phyloP scores from a whole-genome alignment of 2,888 invertebrate species.

The Ormyrus labotus region DNA sequence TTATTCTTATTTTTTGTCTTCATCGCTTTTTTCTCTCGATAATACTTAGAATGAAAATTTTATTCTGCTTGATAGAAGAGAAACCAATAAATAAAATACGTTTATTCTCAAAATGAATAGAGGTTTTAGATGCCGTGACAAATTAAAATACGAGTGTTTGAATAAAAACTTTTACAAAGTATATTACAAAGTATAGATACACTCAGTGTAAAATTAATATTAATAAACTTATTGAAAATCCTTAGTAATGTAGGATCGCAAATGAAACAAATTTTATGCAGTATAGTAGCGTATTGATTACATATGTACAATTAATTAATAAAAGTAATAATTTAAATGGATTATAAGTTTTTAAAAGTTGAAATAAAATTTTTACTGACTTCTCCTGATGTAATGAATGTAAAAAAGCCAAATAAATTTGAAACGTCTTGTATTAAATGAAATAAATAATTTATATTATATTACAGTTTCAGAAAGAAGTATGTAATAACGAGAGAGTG shows the following conservation, averaged over 20 bases:
- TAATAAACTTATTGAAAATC: conserved; percentile 1
- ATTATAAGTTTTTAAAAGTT: conserved; percentile 3
- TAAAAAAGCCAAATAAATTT: neutral
- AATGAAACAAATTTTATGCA: neutral
- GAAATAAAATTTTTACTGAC: conserved; percentile 9
- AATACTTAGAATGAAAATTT: conserved; percentile 63
- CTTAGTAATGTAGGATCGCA: neutral
- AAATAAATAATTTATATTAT: neutral
- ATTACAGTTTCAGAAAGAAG: conserved; percentile 55
- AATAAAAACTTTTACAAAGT: too few species aligned
- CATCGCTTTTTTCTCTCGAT: conserved; percentile 33
- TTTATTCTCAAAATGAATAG: too few species aligned
- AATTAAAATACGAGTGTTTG: too few species aligned
- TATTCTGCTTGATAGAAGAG: conserved; percentile 43
- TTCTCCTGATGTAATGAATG: neutral
- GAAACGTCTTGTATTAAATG: neutral
- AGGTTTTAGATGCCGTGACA: too few species aligned
- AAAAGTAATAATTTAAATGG: too few species aligned
- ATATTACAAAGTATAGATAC: too few species aligned
- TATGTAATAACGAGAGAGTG: conserved; percentile 65
- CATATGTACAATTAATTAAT: too few species aligned
- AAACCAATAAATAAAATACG: conserved; percentile 10
- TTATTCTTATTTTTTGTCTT: conserved; percentile 22
- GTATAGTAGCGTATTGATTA: neutral
- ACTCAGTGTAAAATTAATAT: neutral